A percentile compares a stretch with the other conserved stretches of the same genome.
phyloP scores from a whole-genome alignment of 2,797 vertebrate species.

The Aphelocoma californica region DNA sequence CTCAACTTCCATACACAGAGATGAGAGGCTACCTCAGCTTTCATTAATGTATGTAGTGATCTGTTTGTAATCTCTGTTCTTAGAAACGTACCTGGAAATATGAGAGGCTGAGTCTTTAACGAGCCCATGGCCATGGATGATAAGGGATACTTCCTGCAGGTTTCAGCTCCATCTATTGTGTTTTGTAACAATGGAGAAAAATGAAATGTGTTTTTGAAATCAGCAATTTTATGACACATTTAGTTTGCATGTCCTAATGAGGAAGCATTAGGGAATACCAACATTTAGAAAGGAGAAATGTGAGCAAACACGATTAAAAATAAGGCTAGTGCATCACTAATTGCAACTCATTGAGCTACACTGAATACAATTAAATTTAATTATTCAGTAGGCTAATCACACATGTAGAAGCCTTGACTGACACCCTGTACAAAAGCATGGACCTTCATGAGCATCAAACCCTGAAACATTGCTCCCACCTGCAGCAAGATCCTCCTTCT shows the following conservation, averaged over 20 bases:
- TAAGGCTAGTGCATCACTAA: neutral
- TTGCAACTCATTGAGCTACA: neutral
- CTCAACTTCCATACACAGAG: neutral
- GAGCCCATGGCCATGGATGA: neutral
- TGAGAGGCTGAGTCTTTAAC: neutral
- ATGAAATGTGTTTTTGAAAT: constrained; percentile 29
- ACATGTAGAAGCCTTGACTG: rapidly evolving
- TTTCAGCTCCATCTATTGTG: constrained; percentile 21
- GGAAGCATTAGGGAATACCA: neutral
- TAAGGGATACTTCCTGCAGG: constrained; percentile 26
- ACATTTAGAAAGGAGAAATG: neutral
- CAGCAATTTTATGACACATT: neutral
- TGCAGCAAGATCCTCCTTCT: neutral
- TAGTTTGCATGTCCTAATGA: neutral
- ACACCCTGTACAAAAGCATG: neutral
- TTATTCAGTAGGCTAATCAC: rapidly evolving
- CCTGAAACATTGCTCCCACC: neutral
- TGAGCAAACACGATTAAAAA: neutral
- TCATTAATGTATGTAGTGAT: neutral
- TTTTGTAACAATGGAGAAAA: constrained; percentile 14
- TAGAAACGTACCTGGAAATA: neutral
- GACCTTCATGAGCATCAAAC: neutral
- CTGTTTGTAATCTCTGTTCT: neutral
- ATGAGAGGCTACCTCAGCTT: neutral
- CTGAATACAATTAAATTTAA: neutral